Conservation (phyloP, 1,140 invertebrate genomes). For the Scaptomyza pallida region DNA sequence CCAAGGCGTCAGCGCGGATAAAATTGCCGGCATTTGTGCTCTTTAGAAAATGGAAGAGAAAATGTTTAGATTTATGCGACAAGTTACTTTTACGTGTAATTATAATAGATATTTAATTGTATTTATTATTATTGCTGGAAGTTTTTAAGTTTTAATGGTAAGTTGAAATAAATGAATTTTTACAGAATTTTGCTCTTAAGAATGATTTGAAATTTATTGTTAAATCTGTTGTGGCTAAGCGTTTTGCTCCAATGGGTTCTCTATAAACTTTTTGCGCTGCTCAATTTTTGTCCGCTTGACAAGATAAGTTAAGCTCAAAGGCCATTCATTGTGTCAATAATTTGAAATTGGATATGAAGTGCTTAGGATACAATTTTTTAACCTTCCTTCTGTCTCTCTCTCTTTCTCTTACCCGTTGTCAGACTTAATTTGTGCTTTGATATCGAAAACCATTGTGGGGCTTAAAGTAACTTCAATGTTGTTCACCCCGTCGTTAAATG, state of each 20-base stretch:
- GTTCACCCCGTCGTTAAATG: background rate
- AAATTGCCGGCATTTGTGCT: slow-evolving; percentile 6
- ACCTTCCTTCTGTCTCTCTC: background rate
- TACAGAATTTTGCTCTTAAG: background rate
- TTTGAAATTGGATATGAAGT: slow-evolving; percentile 57
- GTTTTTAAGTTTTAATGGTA: background rate
- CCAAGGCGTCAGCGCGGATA: slow-evolving; percentile 29
- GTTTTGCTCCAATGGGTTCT: slow-evolving; percentile 29
- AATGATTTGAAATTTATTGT: background rate
- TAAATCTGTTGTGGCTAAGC: slow-evolving; percentile 25
- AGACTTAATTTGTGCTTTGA: slow-evolving; percentile 1
- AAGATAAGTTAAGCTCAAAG: slow-evolving; percentile 22
- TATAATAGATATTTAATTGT: background rate
- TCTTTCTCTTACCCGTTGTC: background rate
- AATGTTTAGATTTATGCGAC: background rate
- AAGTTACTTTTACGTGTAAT: background rate
- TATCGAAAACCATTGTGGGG: slow-evolving; percentile 8
- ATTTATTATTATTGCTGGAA: slow-evolving; percentile 2
- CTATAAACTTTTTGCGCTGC: slow-evolving; percentile 9
- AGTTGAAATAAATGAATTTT: slow-evolving; percentile 1
- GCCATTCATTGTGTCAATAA: slow-evolving; percentile 62
- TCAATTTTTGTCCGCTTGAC: background rate
- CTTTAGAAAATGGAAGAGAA: slow-evolving; percentile 12
- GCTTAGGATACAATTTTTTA: slow-evolving; percentile 9
- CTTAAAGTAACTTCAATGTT: background rate